Evolutionary conservation across 2,113 vertebrate genomes (phyloP).

Genomic region (Tychaedon coryphoeus): DNA sequence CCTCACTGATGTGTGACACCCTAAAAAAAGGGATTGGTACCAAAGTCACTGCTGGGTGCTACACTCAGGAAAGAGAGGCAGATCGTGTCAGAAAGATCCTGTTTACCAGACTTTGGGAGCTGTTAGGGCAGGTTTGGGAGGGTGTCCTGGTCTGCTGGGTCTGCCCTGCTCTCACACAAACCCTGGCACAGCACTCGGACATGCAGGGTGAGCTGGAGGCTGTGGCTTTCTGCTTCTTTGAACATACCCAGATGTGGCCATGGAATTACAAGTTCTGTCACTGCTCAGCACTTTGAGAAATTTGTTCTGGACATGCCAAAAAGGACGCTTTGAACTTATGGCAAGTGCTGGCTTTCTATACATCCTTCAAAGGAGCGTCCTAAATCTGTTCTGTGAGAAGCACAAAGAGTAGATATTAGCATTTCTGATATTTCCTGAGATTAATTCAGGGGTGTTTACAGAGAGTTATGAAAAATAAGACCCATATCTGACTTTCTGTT

Average conservation of each 20-base stretch:
- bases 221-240: background rate
- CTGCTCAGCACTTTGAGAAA: background rate
- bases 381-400: background rate
- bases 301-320: background rate
- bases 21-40: background rate
- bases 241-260: background rate
- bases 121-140: background rate
- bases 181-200: background rate
- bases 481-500: background rate
- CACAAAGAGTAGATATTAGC: background rate
- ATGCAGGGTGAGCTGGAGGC: background rate
- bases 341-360: background rate
- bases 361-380: background rate
- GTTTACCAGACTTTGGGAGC: background rate
- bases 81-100: background rate
- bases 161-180: background rate
- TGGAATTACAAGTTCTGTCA: background rate
- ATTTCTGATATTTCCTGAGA: constrained; percentile 5
- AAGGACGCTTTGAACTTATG: background rate
- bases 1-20: background rate
- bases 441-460: background rate
- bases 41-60: background rate
- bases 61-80: background rate
- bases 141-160: rapidly evolving
- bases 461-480: background rate